Evolutionary conservation across 2,888 invertebrate genomes (phyloP).

Genomic region (Lycocerus yunnanus): DNA sequence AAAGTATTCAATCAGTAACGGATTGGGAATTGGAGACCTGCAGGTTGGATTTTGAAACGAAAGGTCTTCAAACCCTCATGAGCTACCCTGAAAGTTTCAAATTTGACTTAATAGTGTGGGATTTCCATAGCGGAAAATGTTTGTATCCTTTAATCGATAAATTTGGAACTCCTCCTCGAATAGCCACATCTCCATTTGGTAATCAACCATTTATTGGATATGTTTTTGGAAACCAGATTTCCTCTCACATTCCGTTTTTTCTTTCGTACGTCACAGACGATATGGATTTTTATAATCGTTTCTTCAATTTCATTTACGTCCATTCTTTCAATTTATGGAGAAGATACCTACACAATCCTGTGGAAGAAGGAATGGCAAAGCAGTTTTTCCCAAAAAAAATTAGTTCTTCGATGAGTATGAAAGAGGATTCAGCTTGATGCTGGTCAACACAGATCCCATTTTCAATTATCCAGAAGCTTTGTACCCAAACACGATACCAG

Average conservation of each 20-base stretch:
- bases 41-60: slow-evolving; percentile 24
- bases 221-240: slow-evolving; percentile 31
- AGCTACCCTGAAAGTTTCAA: slow-evolving; percentile 34
- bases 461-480: slow-evolving; percentile 44
- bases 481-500: slow-evolving; percentile 50
- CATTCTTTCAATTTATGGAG: slow-evolving; percentile 4
- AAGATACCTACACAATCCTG: slow-evolving; percentile 20
- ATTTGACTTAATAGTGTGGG: slow-evolving; percentile 38
- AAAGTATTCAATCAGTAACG: background rate
- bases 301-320: slow-evolving; percentile 34
- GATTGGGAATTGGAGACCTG: slow-evolving; percentile 10
- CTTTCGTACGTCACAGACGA: slow-evolving; percentile 29
- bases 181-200: slow-evolving; percentile 34
- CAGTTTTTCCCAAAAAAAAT: slow-evolving; percentile 38
- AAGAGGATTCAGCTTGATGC: slow-evolving; percentile 40
- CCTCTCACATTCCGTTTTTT: slow-evolving; percentile 40
- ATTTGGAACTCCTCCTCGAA: slow-evolving; percentile 36
- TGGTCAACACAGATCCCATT: slow-evolving; percentile 44
- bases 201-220: slow-evolving; percentile 20
- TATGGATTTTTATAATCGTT: slow-evolving; percentile 38
- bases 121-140: slow-evolving; percentile 29
- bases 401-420: slow-evolving; percentile 36
- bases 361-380: slow-evolving; percentile 32
- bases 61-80: slow-evolving; percentile 24
- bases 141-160: slow-evolving; percentile 34